Percentiles rank a stretch among this genome's conserved stretches.
These are phyloP conservation scores for Trachelus iudaicus DNA, from an alignment of 2,888 invertebrate genomes.

Conservation along the genomic window DNA sequence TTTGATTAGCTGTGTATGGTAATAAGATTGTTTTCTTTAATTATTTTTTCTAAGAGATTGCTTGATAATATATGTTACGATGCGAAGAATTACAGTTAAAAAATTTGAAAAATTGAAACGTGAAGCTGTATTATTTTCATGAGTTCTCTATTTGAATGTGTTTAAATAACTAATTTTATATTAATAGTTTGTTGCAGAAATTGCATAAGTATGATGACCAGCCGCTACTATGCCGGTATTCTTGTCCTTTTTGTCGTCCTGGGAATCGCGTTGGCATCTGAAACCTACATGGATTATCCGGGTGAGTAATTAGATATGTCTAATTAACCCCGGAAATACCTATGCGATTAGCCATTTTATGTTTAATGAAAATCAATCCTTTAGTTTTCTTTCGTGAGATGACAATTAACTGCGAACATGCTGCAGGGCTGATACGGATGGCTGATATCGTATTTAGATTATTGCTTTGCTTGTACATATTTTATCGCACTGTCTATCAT, in stretches of 20 bases:
- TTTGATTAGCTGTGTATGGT: not conserved
- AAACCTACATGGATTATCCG: conserved; percentile 52
- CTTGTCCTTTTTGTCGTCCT: conserved; percentile 37
- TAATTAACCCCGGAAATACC: not conserved
- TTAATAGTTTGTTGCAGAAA: not conserved
- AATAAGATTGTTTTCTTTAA: not conserved
- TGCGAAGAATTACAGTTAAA: not conserved
- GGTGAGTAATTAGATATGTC: conserved; percentile 27
- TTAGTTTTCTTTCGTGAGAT: not conserved
- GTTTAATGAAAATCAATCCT: not conserved
- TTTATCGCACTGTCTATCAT: not conserved
- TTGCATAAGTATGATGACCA: conserved; percentile 33
- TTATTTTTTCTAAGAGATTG: not conserved
- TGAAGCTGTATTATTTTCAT: not conserved
- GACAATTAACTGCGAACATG: not conserved
- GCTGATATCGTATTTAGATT: not conserved
- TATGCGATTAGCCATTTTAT: not conserved
- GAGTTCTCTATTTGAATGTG: not conserved
- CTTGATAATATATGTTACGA: not conserved
- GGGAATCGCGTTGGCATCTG: conserved; percentile 36
- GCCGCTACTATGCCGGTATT: conserved; percentile 26
- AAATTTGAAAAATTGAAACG: not conserved
- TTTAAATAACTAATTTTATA: not conserved
- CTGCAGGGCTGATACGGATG: not conserved
- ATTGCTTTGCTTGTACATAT: not conserved